Conservation (phyloP, 1,140 invertebrate genomes). For the Ostrea denselamellosa region DNA sequence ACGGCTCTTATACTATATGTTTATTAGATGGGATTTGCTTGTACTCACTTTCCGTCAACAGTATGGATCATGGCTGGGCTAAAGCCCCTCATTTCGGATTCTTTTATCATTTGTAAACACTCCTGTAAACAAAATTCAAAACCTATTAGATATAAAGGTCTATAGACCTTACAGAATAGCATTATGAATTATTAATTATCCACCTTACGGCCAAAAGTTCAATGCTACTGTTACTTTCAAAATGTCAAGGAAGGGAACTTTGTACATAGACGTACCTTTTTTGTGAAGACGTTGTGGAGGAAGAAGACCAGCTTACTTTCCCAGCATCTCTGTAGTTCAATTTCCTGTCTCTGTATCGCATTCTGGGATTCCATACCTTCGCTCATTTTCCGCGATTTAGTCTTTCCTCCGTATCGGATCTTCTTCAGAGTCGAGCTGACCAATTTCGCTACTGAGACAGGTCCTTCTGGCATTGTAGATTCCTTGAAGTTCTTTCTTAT, state of each 20-base stretch:
- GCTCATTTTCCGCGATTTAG: neutral
- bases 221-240: neutral
- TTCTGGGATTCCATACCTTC: neutral
- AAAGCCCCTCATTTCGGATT: neutral
- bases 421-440: slow-evolving; percentile 9
- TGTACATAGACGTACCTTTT: neutral
- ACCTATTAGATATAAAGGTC: neutral
- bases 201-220: neutral
- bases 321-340: slow-evolving; percentile 35
- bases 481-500: neutral
- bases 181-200: neutral
- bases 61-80: slow-evolving; percentile 10
- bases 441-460: neutral
- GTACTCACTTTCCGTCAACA: slow-evolving; percentile 19
- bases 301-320: slow-evolving; percentile 25
- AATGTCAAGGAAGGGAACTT: neutral
- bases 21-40: neutral
- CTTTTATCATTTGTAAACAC: slow-evolving; percentile 7
- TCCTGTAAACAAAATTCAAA: neutral
- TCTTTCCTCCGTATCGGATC: slow-evolving; percentile 15
- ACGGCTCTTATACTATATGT: neutral
- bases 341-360: slow-evolving; percentile 14
- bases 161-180: neutral
- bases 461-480: slow-evolving; percentile 7
- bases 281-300: slow-evolving; percentile 36